phyloP scores from a whole-genome alignment of 2,888 invertebrate genomes.

The Agriopis aurantiaria region DNA sequence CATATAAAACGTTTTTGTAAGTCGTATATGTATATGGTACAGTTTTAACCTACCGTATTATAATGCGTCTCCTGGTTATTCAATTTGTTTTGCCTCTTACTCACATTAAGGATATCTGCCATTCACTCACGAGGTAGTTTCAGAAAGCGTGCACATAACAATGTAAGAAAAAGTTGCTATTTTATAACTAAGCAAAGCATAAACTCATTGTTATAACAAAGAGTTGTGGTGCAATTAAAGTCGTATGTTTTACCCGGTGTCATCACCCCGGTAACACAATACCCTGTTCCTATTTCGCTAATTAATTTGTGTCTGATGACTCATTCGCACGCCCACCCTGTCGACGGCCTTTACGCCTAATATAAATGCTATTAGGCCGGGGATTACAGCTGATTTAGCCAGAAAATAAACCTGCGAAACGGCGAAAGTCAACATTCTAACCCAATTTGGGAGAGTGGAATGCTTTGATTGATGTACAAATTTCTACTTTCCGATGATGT shows the following conservation, averaged over 20 bases:
- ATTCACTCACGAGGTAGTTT: conserved; percentile 27
- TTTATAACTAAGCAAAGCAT: conserved; percentile 7
- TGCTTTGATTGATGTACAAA: neutral
- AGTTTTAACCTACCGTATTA: neutral
- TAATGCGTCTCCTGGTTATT: neutral
- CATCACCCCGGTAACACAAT: conserved; percentile 22
- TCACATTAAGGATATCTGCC: conserved; percentile 23
- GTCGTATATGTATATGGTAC: neutral
- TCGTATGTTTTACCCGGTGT: neutral
- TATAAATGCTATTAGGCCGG: conserved; percentile 47
- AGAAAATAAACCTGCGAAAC: conserved; percentile 31
- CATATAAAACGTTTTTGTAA: neutral
- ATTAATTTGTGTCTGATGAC: conserved; percentile 70
- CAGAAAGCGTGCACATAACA: conserved; percentile 30
- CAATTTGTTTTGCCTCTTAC: conserved; percentile 19
- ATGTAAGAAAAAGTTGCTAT: conserved; percentile 21
- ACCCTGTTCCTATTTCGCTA: conserved; percentile 60
- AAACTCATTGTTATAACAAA: conserved; percentile 11
- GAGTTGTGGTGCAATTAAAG: neutral
- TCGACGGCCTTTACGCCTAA: conserved; percentile 50
- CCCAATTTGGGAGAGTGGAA: conserved; percentile 15
- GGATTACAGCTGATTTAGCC: conserved; percentile 40
- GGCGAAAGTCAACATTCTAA: conserved; percentile 14
- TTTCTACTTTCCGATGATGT: too few relatives aligned
- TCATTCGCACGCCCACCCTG: conserved; percentile 60